Evolutionary conservation across 2,888 invertebrate species (phyloP), one percentile per base, ranked within the genome.

Genomic region (Stenotaenia linearis): DNA sequence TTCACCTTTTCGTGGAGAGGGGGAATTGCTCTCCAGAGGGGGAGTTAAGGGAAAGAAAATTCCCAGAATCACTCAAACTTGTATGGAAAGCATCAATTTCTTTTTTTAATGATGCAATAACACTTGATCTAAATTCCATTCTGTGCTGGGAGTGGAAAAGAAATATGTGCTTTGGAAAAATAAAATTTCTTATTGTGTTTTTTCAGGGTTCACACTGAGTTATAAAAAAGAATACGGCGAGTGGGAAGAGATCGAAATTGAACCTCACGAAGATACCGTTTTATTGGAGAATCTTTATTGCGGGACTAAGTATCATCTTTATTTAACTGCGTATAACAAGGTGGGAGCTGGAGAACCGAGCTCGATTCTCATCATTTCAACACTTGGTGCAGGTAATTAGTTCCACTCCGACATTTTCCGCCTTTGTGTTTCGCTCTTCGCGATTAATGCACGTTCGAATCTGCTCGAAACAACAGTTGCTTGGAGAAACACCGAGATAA

Each of bases 351-450:
- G 86, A 61, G 82, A 83, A 5, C 83, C 84, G 40, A 86, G 86
- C 79, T 82, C 85, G 15, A 83, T 83, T 15, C 82, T 86, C 12
- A 83, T 83, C 12, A 84, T 84, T 9, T 83, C 83, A 75, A 87
- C 87, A 4, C 85, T 85, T 80, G 87, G 87, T n/a, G 85, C 85
- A 80, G 85, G 87, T 87, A 82, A 82, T 83, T 81, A 9, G 45
- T 18, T 45, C 45, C 18, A 45, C 18, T 37, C 37, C 37, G 37
- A 25, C 23, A 32, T 77, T 32, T 81, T 32, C 45, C 45, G 5
- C 18, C n/a, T 18, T 45, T 15, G 3, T 18, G 15, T n/a, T 45
- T n/a, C 12, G 5, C n/a, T 45, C 5, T 45, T 5, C 4, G 0
- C 45, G n/a, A 1, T 45, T n/a, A 12, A n/a, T 37, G 37, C 45